These are phyloP conservation scores for Aelia acuminata DNA, from an alignment of 2,888 invertebrate species.

Conservation along the genomic window DNA sequence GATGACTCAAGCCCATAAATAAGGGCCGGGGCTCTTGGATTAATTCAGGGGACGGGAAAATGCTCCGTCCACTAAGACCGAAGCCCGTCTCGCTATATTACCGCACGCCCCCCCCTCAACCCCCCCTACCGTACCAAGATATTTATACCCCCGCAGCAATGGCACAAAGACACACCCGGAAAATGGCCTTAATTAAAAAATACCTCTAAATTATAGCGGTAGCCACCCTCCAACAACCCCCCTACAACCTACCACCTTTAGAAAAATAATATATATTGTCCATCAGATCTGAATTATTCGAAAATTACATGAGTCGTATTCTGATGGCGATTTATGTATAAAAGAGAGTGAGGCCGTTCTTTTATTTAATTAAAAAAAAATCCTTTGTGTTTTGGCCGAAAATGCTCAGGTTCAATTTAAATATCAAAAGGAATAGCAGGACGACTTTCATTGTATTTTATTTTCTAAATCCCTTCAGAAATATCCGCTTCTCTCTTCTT, in stretches of 20 bases:
- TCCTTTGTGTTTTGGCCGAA: slow-evolving; percentile 15
- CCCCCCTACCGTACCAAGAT: background rate
- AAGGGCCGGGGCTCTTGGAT: slow-evolving; percentile 61
- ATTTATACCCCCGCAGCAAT: slow-evolving; percentile 45
- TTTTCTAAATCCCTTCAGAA: slow-evolving; percentile 6
- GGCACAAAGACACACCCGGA: slow-evolving; percentile 55
- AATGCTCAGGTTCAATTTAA: slow-evolving; percentile 31
- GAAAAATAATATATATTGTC: slow-evolving; percentile 55
- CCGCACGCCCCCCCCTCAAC: slow-evolving; percentile 35
- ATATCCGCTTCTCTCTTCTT: slow-evolving; percentile 18
- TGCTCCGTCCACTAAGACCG: slow-evolving; percentile 64
- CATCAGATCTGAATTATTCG: slow-evolving; percentile 50
- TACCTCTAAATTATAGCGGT: slow-evolving; percentile 50
- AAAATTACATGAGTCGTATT: slow-evolving; percentile 42
- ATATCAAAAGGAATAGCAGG: slow-evolving; percentile 35
- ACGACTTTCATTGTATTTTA: slow-evolving; percentile 27
- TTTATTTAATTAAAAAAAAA: slow-evolving; percentile 24
- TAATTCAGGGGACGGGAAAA: slow-evolving; percentile 64
- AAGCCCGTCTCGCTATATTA: slow-evolving; percentile 54
- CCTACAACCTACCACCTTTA: slow-evolving; percentile 36
- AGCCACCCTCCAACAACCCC: background rate
- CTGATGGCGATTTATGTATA: slow-evolving; percentile 18
- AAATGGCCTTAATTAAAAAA: slow-evolving; percentile 63
- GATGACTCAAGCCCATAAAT: slow-evolving; percentile 65
- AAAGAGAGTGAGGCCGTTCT: background rate